A percentile compares a stretch with the other conserved stretches of the same genome.
Conservation (phyloP, 2,113 vertebrate species). For the Corythaixoides concolor region DNA sequence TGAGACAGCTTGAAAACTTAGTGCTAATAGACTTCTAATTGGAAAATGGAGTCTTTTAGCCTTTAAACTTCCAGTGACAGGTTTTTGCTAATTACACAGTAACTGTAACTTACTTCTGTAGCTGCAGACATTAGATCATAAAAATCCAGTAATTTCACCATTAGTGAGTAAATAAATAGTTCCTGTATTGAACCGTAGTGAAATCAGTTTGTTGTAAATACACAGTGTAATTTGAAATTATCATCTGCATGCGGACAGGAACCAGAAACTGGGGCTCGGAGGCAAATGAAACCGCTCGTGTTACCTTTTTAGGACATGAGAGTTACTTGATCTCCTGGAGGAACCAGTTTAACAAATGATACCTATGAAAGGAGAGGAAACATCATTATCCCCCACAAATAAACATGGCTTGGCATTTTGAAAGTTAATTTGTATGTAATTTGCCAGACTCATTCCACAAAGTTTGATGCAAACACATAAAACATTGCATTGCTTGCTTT, state of each 20-base stretch:
- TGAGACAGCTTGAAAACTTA: not conserved
- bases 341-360: slow-evolving; percentile 55
- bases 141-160: not conserved
- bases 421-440: slow-evolving; percentile 14
- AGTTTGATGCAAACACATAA: not conserved
- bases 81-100: not conserved
- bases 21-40: not conserved
- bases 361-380: slow-evolving; percentile 32
- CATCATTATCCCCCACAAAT: slow-evolving; percentile 8
- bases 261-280: slow-evolving; percentile 11
- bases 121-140: not conserved
- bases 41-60: not conserved
- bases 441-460: not conserved
- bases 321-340: slow-evolving; percentile 61
- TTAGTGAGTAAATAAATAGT: not conserved
- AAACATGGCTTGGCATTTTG: not conserved
- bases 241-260: not conserved
- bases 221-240: not conserved
- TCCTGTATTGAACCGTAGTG: not conserved
- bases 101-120: not conserved
- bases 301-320: slow-evolving; percentile 46
- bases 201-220: not conserved
- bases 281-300: slow-evolving; percentile 12
- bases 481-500: not conserved
- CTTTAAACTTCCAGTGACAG: not conserved